Evolutionary conservation across 2,888 invertebrate genomes (phyloP), one percentile per base, ranked within the genome.

Genomic region (Apotomis betuletana): DNA sequence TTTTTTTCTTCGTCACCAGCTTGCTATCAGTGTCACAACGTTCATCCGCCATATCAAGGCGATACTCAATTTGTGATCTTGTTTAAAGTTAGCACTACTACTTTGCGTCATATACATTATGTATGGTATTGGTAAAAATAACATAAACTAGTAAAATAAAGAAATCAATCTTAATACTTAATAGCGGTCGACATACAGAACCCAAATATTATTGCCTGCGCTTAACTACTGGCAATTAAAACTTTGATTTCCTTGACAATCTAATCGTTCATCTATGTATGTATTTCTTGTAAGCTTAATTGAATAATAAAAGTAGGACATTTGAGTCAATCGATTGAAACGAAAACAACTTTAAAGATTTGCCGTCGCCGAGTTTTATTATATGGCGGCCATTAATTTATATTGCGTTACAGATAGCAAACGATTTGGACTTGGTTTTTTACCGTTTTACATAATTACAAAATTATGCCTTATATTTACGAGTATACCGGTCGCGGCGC

Each of bases 361-460:
- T 82, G 83, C 89, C 88, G 90, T 89, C 87, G 85, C 82, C 78
- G 81, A 86, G 81, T 86, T 89, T 89, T 88, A 89, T 88, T 90
- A 88, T 87, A 87, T 67, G 58, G 86, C 84, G 82, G 83, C 84
- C 85, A 89, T 88, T 90, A 91, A 89, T 85, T 88, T 91, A 90
- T 89, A 88, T 90, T 90, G 87, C 88, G 89, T 90, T 91, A 90
- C 88, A 89, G 85, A 90, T 90, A 89, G 87, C 86, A 84, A 91
- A 87, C 87, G 86, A 86, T 90, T 90, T 87, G 81, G 86, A 84
- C 83, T 85, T 83, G 83, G 80, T 82, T 88, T 90, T 91, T 89
- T 90, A 90, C 88, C 90, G 90, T 89, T 91, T 91, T 89, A 90
- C 87, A 90, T 91, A 90, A 91, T 91, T 90, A 92, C 90, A 87